Percentiles rank a stretch among this genome's conserved stretches.
Conservation (phyloP, 92 coral and sea anemone genomes). For the Paragorgia papillata region DNA sequence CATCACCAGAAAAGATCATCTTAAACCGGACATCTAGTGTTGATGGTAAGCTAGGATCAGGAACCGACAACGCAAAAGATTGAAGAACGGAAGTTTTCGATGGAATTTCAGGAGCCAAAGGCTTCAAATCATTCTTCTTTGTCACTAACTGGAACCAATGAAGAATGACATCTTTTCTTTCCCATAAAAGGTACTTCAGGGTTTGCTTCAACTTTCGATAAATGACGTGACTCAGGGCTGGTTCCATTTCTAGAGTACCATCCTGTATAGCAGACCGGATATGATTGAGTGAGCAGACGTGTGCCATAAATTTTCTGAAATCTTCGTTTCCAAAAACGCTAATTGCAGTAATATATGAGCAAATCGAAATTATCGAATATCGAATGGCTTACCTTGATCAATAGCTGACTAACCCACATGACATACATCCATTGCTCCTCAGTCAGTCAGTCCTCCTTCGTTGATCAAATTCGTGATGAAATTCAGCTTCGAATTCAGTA, state of each 20-base stretch:
- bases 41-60: no score
- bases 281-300: conserved; percentile 6
- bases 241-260: neutral
- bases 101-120: no score
- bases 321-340: neutral
- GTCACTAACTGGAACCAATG: neutral
- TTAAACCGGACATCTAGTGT: neutral
- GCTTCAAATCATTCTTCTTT: neutral
- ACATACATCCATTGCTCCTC: no score
- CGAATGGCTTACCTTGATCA: no score
- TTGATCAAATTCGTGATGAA: no score
- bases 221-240: neutral
- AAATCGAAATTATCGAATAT: no score
- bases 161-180: neutral
- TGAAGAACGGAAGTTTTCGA: neutral
- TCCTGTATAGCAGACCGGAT: neutral
- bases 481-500: no score
- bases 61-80: neutral
- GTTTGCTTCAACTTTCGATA: conserved; percentile 15
- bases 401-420: no score
- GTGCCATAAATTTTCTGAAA: neutral
- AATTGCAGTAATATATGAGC: conserved; percentile 8
- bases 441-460: no score
- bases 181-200: conserved; percentile 5
- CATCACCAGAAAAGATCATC: neutral